Conservation (phyloP, 92 coral and sea anemone species). For the Siderastrea siderea region DNA sequence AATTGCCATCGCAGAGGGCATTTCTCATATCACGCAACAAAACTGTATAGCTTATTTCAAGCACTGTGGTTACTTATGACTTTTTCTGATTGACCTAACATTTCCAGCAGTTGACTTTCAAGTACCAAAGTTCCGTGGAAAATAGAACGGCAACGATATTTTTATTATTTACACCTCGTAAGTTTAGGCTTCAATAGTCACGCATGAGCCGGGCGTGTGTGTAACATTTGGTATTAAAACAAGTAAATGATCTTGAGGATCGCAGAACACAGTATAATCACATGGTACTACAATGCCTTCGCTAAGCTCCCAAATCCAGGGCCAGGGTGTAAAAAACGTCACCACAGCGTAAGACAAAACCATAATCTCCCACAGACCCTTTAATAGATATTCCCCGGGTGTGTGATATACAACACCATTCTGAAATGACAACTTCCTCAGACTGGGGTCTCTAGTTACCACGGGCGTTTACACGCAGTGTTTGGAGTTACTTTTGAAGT, state of each 20-base stretch:
- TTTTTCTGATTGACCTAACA: conserved; percentile 4
- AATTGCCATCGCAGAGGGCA: conserved; percentile 48
- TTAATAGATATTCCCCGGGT: no score
- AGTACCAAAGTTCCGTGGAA: not conserved
- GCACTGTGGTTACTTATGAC: conserved; percentile 35
- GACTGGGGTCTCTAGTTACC: no score
- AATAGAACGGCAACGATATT: conserved; percentile 16
- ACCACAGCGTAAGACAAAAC: no score
- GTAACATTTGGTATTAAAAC: conserved; percentile 35
- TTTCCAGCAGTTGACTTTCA: not conserved
- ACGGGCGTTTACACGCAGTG: no score
- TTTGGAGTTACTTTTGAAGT: no score
- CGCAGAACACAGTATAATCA: conserved; percentile 42
- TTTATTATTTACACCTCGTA: conserved; percentile 11
- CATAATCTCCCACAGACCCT: no score
- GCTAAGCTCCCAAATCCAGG: conserved; percentile 50
- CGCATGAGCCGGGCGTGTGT: conserved; percentile 42
- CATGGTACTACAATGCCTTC: conserved; percentile 45
- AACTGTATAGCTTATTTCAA: conserved; percentile 36
- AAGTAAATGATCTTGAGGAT: conserved; percentile 44
- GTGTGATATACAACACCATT: no score
- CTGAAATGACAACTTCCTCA: no score
- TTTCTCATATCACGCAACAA: conserved; percentile 31
- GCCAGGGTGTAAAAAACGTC: conserved; percentile 27
- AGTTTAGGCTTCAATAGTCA: conserved; percentile 29